phyloP scores from a whole-genome alignment of 1,140 invertebrate genomes.

The Drosophila bocki region DNA sequence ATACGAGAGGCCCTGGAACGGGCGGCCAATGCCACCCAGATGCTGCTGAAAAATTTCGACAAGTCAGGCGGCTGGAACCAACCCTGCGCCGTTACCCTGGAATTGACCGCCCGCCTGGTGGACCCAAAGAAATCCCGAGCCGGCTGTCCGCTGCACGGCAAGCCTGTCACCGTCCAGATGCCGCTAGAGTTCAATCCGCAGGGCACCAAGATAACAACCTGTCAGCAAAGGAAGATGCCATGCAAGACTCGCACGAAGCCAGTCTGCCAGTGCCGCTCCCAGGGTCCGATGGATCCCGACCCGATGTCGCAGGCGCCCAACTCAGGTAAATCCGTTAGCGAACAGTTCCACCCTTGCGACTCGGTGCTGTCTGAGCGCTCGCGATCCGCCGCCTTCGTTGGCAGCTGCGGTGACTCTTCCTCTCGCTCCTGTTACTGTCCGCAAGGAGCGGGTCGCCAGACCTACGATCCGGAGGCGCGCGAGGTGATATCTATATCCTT shows the following conservation, averaged over 20 bases:
- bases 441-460: neutral
- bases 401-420: conserved; percentile 26
- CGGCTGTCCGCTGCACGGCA: conserved; percentile 29
- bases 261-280: conserved; percentile 9
- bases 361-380: neutral
- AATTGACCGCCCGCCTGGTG: conserved; percentile 57
- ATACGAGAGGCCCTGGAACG: conserved; percentile 44
- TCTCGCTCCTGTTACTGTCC: neutral
- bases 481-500: conserved; percentile 24
- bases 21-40: conserved; percentile 34
- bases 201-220: conserved; percentile 25
- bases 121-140: conserved; percentile 1
- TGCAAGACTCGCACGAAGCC: neutral
- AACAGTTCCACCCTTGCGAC: neutral
- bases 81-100: conserved; percentile 49
- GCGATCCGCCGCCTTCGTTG: neutral
- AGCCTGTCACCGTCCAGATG: conserved; percentile 65
- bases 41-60: conserved; percentile 54
- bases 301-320: neutral
- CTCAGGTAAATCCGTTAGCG: conserved; percentile 28
- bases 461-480: conserved; percentile 8
- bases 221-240: neutral
- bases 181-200: conserved; percentile 63
- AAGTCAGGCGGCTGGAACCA: neutral
- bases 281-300: neutral